These are phyloP conservation scores for Columba guinea DNA, from an alignment of 2,797 vertebrate genomes.

Conservation along the genomic window DNA sequence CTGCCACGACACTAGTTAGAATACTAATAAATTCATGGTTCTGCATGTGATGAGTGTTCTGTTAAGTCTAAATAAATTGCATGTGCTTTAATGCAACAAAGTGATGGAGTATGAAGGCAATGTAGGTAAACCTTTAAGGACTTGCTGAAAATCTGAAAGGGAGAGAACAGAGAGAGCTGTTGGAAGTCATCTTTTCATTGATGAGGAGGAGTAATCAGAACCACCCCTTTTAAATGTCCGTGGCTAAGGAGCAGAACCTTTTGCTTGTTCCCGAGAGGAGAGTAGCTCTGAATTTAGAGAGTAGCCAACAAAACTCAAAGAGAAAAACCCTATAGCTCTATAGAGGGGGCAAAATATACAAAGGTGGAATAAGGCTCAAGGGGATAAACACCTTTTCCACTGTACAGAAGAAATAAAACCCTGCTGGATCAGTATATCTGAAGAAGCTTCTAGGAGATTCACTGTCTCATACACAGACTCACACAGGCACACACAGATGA, in stretches of 20 bases:
- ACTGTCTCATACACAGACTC: background rate
- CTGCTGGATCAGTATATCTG: background rate
- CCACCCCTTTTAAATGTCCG: background rate
- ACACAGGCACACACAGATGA: background rate
- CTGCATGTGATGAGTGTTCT: background rate
- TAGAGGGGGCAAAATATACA: background rate
- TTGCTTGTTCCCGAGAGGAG: background rate
- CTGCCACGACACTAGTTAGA: constrained; percentile 26
- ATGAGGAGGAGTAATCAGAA: background rate
- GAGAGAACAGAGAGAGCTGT: background rate
- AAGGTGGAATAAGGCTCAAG: background rate
- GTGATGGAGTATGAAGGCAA: background rate
- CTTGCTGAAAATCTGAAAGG: background rate
- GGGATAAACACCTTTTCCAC: background rate
- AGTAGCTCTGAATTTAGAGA: background rate
- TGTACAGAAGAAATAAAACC: background rate
- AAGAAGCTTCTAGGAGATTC: background rate
- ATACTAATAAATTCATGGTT: constrained; percentile 21
- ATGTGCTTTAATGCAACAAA: background rate
- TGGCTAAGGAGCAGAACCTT: background rate
- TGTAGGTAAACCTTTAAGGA: background rate
- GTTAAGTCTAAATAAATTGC: constrained; percentile 17
- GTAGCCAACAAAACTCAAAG: background rate
- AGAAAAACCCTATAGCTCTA: background rate
- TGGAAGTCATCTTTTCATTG: background rate